Conservation (phyloP, 1,140 invertebrate genomes). For the Drosophila melanica region DNA sequence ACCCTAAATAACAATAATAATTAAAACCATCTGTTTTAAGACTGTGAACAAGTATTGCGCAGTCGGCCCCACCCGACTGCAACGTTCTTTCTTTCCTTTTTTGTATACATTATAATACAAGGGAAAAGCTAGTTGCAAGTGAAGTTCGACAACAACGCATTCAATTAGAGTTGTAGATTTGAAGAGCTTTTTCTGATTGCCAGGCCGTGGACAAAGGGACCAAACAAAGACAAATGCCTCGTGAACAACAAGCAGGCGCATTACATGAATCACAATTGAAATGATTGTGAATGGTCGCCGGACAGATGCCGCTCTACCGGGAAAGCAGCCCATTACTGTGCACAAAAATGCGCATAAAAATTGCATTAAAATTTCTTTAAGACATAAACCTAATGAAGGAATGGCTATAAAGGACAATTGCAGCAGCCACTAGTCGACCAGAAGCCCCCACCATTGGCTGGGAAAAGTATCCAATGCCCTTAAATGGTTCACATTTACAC, state of each 20-base stretch:
- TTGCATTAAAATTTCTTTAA: constrained; percentile 70
- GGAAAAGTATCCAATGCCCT: constrained; percentile 58
- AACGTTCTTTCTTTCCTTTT: not conserved
- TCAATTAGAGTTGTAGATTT: not conserved
- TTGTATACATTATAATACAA: too few relatives aligned
- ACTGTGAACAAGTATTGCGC: too few relatives aligned
- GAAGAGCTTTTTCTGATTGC: constrained; percentile 8
- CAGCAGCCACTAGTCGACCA: constrained; percentile 7
- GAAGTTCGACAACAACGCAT: constrained; percentile 32
- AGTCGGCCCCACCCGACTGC: too few relatives aligned
- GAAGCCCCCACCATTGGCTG: constrained; percentile 21
- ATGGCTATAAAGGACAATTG: constrained; percentile 73
- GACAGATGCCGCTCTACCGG: constrained; percentile 8
- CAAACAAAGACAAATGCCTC: constrained; percentile 11
- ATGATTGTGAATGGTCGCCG: constrained; percentile 41
- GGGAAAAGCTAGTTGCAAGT: not conserved
- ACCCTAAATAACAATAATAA: too few relatives aligned
- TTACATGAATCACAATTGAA: constrained; percentile 78
- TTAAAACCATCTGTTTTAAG: too few relatives aligned
- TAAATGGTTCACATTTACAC: constrained; percentile 34
- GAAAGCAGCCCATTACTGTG: constrained; percentile 34
- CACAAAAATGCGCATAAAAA: constrained; percentile 71
- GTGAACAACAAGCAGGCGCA: constrained; percentile 53
- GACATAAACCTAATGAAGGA: constrained; percentile 59
- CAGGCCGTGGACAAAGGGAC: constrained; percentile 26